Percentiles rank a stretch among this genome's conserved stretches.
phyloP scores from a whole-genome alignment of 2,888 invertebrate species.

The Monopis laevigella region DNA sequence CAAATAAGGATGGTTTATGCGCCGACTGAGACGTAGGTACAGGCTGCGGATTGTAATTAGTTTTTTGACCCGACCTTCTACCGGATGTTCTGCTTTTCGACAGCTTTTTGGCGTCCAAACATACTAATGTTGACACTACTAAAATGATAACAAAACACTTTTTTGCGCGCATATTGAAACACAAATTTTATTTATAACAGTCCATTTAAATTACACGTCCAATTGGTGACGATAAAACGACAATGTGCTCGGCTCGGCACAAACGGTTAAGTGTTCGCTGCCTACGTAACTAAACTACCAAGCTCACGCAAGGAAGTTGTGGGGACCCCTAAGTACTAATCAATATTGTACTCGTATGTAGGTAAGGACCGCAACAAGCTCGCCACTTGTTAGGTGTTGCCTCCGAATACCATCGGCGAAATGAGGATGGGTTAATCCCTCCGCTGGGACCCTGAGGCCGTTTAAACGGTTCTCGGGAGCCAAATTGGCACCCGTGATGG shows the following conservation, averaged over 20 bases:
- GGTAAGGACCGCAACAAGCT: too few relatives aligned
- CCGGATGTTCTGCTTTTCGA: slow-evolving; percentile 43
- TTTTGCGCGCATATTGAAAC: slow-evolving; percentile 26
- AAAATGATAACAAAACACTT: slow-evolving; percentile 21
- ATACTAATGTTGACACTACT: neutral
- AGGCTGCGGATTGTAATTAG: slow-evolving; percentile 40
- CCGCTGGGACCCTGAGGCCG: too few relatives aligned
- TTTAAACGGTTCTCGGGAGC: too few relatives aligned
- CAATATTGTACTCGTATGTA: too few relatives aligned
- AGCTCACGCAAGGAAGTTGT: slow-evolving; percentile 12
- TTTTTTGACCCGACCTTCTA: slow-evolving; percentile 36
- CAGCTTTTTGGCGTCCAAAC: slow-evolving; percentile 26
- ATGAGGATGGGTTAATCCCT: too few relatives aligned
- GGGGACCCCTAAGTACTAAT: too few relatives aligned
- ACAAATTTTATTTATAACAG: neutral
- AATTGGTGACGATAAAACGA: neutral
- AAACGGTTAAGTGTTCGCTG: slow-evolving; percentile 5
- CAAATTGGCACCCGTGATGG: too few relatives aligned
- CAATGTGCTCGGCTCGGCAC: slow-evolving; percentile 1
- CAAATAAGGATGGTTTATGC: slow-evolving; percentile 38
- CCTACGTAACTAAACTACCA: slow-evolving; percentile 5
- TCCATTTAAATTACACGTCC: neutral
- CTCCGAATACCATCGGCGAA: too few relatives aligned
- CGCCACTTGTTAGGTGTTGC: too few relatives aligned
- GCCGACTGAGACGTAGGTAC: slow-evolving; percentile 47